Evolutionary conservation across 1,140 invertebrate species (phyloP), one percentile per base, ranked within the genome.

Genomic region (Archivesica marissinica): DNA sequence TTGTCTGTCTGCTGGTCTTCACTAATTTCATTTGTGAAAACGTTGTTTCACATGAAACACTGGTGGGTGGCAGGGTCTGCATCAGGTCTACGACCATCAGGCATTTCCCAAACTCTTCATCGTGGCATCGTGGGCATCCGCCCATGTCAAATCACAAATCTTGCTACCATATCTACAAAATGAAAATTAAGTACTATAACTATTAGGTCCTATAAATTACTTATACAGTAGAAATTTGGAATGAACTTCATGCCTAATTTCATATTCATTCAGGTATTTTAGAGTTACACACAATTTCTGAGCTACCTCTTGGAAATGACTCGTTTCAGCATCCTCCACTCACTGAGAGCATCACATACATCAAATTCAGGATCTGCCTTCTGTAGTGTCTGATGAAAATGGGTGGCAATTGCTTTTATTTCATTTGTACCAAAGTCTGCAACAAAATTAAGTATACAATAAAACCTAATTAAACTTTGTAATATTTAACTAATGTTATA

Each of bases 21-120:
- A 47, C 23, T n/a, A 76, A 30, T 30, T 76, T 76, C 28, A 54
- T 15, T 44, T 54, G 47, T 0, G 74, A 76, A 20, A 76, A 76
- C 9, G 39, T 25, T 17, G 74, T 76, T 30, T 76, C 74, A 35
- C 47, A 54, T 23, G 47, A 30, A 0, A 76, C 74, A 76, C 74
- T 56, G 28, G 74, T 76, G 33, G 75, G 38, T 35, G 75, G 75
- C 13, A 78, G 9, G 6, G 25, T 28, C 20, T 50, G 52, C 35
- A 76, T 4, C 54, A 78, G 35, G n/a, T 78, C 54, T 23, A 78
- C 30, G 4, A 78, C 17, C 3, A 61, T 15, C n/a, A 35, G 6
- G 20, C 17, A 47, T 11, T 30, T 54, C 23, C 0, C 15, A 38
- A 50, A 50, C n/a, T 50, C 39, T 23, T 74, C 70, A 38, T 74